Evolutionary conservation across 2,888 invertebrate species (phyloP).

Genomic region (Cyclophora albipunctata): DNA sequence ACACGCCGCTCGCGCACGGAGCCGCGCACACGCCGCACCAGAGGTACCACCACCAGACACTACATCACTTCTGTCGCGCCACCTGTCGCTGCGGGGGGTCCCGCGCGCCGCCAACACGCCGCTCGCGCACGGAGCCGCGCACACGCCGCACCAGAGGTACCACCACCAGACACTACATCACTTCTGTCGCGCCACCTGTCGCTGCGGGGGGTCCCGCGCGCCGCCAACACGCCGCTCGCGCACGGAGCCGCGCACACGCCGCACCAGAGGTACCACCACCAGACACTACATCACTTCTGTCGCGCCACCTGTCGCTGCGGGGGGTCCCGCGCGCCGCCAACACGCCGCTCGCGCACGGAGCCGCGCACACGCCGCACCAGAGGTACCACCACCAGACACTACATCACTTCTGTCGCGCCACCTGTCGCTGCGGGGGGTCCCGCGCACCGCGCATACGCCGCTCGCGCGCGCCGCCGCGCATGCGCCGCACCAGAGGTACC

Average conservation of each 20-base stretch:
- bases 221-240: conserved; percentile 61
- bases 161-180: too few species aligned
- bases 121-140: conserved; percentile 53
- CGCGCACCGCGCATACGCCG: conserved; percentile 64
- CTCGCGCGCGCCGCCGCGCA: conserved; percentile 57
- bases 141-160: conserved; percentile 70
- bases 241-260: conserved; percentile 61
- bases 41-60: too few species aligned
- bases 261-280: conserved; percentile 71
- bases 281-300: too few species aligned
- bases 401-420: conserved; percentile 98
- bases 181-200: conserved; percentile 97
- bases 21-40: conserved; percentile 64
- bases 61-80: conserved; percentile 97
- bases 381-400: too few species aligned
- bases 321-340: conserved; percentile 75
- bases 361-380: conserved; percentile 63
- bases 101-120: conserved; percentile 65
- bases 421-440: conserved; percentile 88
- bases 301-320: conserved; percentile 94
- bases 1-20: conserved; percentile 61
- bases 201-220: conserved; percentile 81
- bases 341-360: conserved; percentile 59
- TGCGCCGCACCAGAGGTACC: conserved; percentile 69
- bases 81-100: conserved; percentile 91